These are phyloP conservation scores for Watsonalla cultraria DNA, from an alignment of 2,888 invertebrate species.

Conservation along the genomic window DNA sequence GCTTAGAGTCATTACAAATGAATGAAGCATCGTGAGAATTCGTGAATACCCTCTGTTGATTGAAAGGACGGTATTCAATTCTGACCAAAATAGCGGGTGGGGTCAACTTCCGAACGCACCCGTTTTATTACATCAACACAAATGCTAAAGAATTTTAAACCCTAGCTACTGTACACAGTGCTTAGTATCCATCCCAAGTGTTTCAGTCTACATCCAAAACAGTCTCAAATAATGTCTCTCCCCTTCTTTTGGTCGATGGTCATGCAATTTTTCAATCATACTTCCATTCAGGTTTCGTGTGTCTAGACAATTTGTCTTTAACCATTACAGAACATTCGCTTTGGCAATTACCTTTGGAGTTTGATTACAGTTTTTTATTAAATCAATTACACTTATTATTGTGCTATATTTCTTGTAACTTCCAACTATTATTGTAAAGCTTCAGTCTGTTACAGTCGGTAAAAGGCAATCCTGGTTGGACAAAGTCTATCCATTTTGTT, in stretches of 20 bases:
- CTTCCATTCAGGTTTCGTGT: constrained; percentile 34
- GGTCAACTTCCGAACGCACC: constrained; percentile 53
- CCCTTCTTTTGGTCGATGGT: constrained; percentile 50
- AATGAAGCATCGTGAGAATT: neutral
- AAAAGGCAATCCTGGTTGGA: no score
- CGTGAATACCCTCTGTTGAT: constrained; percentile 7
- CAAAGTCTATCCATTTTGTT: no score
- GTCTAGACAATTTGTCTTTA: constrained; percentile 22
- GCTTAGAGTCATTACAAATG: neutral
- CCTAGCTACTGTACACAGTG: neutral
- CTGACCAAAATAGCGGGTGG: constrained; percentile 23
- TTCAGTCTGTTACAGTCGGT: no score
- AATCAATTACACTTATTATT: no score
- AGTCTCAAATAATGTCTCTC: constrained; percentile 19
- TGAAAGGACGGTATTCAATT: constrained; percentile 13
- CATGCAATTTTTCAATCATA: constrained; percentile 75
- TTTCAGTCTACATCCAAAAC: neutral
- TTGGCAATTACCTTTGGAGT: neutral
- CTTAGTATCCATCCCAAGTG: neutral
- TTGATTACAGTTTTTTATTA: neutral
- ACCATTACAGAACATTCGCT: neutral
- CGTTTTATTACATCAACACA: constrained; percentile 20
- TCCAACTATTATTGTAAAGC: no score
- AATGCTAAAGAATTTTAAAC: neutral
- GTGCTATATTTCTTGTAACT: no score